Evolutionary conservation across 2,888 invertebrate species (phyloP), one percentile per base, ranked within the genome.

Genomic region (Physocephala rufipes): DNA sequence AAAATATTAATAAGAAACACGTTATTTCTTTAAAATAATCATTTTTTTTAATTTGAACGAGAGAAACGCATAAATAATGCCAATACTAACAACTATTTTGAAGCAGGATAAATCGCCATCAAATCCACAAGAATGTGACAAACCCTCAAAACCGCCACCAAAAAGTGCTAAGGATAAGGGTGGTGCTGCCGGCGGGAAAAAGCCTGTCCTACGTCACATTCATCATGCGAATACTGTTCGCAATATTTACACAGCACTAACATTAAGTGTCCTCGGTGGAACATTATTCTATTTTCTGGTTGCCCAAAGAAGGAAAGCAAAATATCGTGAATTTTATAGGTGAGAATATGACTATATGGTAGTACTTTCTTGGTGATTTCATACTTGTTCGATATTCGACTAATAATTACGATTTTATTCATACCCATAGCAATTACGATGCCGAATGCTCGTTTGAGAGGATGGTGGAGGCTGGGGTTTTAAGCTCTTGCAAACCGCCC

Each of bases 391-490:
- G 19, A 24, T 21, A 13, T 2, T 3, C 19, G 53, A 55, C 21
- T 55, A 2, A 1, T 24, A 24, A 55, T 4, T 19, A 4, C 13
- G n/a, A 21, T 55, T 24, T 21, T 21, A 24, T 58, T 58, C 28
- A 53, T 9, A 12, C 19, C 19, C 13, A 12, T 24, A 76, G 76
- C 26, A 73, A 49, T 59, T 76, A 76, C 63, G 76, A 76, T 71
- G 70, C 75, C 0, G 71, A 73, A 21, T 73, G 47, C 16, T 73
- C 76, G 2, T 76, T 75, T 26, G 30, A 70, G 19, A 74, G 76
- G 43, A 76, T 76, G 76, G 72, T 28, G 67, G 71, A 66, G 2
- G 76, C 71, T 12, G 76, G 76, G 12, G 74, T 74, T 70, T 62
- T 76, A 1, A 43, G 70, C 12, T 73, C 75, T 12, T 74, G 73